Evolutionary conservation across 2,113 vertebrate species (phyloP).

Genomic region (Dendrocopos noguchii): DNA sequence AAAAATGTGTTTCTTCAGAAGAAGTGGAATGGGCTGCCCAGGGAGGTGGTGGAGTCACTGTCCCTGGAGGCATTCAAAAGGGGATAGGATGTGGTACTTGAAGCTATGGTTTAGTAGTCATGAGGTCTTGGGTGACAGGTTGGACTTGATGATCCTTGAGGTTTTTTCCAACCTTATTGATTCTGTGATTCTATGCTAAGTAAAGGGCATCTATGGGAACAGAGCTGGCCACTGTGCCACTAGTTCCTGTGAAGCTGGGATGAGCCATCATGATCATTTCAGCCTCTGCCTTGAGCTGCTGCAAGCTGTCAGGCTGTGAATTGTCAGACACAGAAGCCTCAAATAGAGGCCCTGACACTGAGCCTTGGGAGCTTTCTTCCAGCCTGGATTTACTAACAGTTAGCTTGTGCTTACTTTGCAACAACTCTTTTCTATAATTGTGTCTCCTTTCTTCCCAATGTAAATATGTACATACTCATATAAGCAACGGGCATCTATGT

Average conservation of each 20-base stretch:
- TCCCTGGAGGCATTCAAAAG: too few species aligned
- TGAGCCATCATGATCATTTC: background rate
- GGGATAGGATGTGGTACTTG: too few species aligned
- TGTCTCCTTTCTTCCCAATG: background rate
- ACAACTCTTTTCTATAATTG: background rate
- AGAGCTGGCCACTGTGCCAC: rapidly evolving
- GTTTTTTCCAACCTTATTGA: too few species aligned
- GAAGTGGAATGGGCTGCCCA: background rate
- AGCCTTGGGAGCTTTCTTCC: background rate
- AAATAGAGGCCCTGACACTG: background rate
- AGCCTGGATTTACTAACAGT: background rate
- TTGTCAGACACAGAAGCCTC: background rate
- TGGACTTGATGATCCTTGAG: too few species aligned
- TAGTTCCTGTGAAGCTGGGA: rapidly evolving
- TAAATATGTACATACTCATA: background rate
- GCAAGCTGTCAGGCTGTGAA: background rate
- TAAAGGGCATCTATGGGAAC: background rate
- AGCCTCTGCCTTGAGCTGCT: background rate
- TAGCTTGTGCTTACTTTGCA: background rate
- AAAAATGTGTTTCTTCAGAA: background rate
- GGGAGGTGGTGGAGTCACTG: too few species aligned
- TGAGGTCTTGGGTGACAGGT: too few species aligned
- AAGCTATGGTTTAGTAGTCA: too few species aligned
- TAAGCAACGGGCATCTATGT: background rate
- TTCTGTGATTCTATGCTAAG: too few species aligned